Evolutionary conservation across 1,140 invertebrate species (phyloP).

Genomic region (Ceratina calcarata): DNA sequence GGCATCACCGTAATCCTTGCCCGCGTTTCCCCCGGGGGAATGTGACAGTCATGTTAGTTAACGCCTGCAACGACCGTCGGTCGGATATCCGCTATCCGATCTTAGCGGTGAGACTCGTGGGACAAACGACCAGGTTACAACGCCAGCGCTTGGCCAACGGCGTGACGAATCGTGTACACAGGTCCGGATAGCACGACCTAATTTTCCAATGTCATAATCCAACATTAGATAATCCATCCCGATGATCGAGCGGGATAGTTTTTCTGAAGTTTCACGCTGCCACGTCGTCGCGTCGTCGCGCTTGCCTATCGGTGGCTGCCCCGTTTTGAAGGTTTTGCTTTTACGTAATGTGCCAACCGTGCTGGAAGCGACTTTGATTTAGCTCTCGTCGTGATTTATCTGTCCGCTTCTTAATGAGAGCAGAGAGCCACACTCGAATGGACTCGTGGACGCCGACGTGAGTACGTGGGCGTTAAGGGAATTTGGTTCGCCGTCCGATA

Average conservation of each 20-base stretch:
- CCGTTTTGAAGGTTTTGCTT: conserved; percentile 23
- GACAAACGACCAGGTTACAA: conserved; percentile 42
- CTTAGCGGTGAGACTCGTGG: conserved; percentile 60
- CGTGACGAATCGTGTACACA: conserved; percentile 50
- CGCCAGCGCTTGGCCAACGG: conserved; percentile 12
- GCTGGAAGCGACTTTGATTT: conserved; percentile 8
- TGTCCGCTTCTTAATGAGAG: conserved; percentile 30
- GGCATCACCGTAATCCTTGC: conserved; percentile 57
- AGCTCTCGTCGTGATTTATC: conserved; percentile 30
- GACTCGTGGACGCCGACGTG: not conserved
- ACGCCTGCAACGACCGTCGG: conserved; percentile 38
- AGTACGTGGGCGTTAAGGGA: conserved; percentile 21
- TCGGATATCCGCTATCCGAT: conserved; percentile 65
- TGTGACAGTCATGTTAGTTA: conserved; percentile 61
- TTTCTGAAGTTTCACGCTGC: not conserved
- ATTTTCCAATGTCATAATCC: conserved; percentile 68
- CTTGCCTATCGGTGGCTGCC: not conserved
- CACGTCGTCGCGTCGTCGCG: not conserved
- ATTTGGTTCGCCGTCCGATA: not conserved
- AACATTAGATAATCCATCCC: conserved; percentile 41
- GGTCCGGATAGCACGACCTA: conserved; percentile 40
- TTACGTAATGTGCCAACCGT: not conserved
- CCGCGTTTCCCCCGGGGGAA: conserved; percentile 36
- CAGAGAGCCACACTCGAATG: not conserved
- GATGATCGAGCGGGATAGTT: conserved; percentile 27